Evolutionary conservation across 2,113 vertebrate genomes (phyloP), one percentile per base, ranked within the genome.

Genomic region (Zosterops pallidus): DNA sequence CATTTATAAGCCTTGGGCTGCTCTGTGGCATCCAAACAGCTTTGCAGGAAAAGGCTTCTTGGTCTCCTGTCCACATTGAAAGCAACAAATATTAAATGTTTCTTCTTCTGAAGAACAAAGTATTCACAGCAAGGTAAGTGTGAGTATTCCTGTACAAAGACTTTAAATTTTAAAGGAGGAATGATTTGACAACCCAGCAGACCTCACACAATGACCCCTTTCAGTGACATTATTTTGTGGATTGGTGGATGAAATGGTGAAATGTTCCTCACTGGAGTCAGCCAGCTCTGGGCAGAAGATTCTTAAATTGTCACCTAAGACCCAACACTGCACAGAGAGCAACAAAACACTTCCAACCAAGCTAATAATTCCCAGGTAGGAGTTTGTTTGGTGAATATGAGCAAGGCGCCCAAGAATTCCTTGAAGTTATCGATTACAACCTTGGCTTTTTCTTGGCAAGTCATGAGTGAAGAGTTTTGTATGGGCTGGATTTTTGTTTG

Each of bases 341-440:
- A 92, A 74, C 31, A 57, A 91, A 95, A 83, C 52, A 28, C 47
- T 76, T 89, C 25, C 35, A 74, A 14, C 50, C 60, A 53, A 79
- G 59, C 47, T 80, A 91, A 74, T 96, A 77, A 94, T 92, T 95
- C 68, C 41, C 62, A 86, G 44, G 28, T 62, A 86, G n/a, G 68
- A 89, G 79, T 95, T 86, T 50, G 23, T 83, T 77, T 50, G 25
- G 29, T 67, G 63, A 86, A n/a, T 0, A 0, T 37, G n/a, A 67
- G 33, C 2, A 15, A 89, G 25, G 52, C 64, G 26, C 42, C n/a
- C 4, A 8, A 63, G 37, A 92, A 95, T 83, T 85, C 67, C 55
- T 85, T 83, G 57, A 26, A 83, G 70, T 24, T 87, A 76, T 11
- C 5, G 9, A 75, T 49, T 46, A 47, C 0, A 0, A 39, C 17